Evolutionary conservation across 2,797 vertebrate species (phyloP), one percentile per base, ranked within the genome.

Genomic region (Syndactyla subalaris): DNA sequence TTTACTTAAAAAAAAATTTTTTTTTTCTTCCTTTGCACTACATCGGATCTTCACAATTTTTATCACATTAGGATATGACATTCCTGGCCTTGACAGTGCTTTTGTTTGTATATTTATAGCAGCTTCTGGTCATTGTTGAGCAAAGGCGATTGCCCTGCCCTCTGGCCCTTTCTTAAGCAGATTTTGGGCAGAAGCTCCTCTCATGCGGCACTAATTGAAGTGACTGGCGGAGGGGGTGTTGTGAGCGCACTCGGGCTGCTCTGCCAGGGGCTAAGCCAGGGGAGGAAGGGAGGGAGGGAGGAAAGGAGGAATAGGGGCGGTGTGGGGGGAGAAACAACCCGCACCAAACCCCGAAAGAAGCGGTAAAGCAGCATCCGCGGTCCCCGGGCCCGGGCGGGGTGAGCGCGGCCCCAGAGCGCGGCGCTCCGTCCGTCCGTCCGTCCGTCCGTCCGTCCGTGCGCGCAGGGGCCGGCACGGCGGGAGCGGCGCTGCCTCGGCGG

Each of bases 361-460:
- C 39, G 39, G 14, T 3, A 10, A 20, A 45, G 19, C 19, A 45
- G 43, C 43, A 19, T 43, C 43, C 38, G 11, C 38, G 38, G 36
- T 38, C 36, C 36, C 43, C 5, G 5, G 43, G 19, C 43, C 43
- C 20, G 45, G 10, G 45, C 45, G 45, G 45, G 45, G 45, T 21
- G 20, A 11, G 45, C 45, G 20, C 45, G 45, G 20, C 45, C 39
- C 98, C 97, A 96, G 97, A 97, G 98, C 98, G 98, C 96, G 97
- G 98, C 98, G 98, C 98, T 98, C 97, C 97, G 97, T 98, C 99
- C 98, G 98, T 99, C 98, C 98, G 98, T 98, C n/a, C n/a, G n/a
- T n/a, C n/a, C n/a, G n/a, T 98, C 97, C 97, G 97, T 98, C 99
- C 98, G 98, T 99, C 98, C 98, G 98, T 98, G 98, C 98, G 98